Conservation (phyloP, 2,888 invertebrate genomes). For the Polydrusus cervinus region DNA sequence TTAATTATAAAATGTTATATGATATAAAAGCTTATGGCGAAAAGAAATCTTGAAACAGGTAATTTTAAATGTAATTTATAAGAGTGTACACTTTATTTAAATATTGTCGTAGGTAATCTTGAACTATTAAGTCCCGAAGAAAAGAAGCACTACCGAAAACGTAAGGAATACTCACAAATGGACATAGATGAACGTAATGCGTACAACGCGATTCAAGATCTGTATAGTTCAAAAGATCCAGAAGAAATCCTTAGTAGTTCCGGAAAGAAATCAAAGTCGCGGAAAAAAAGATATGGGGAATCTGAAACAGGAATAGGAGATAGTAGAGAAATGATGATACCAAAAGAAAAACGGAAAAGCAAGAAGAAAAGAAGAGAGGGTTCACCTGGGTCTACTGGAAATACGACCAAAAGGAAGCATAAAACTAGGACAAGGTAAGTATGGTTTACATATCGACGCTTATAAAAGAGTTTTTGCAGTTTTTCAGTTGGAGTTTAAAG, state of each 20-base stretch:
- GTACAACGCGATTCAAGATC: conserved; percentile 69
- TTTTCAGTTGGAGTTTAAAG: too few species aligned
- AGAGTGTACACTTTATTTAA: too few species aligned
- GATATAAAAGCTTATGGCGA: too few species aligned
- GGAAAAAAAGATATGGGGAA: conserved; percentile 67
- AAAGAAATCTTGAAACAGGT: too few species aligned
- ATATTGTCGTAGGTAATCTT: conserved; percentile 62
- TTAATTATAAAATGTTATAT: too few species aligned
- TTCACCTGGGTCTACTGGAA: conserved; percentile 58
- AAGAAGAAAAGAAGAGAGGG: conserved; percentile 69
- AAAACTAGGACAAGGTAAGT: conserved; percentile 52
- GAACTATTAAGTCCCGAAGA: conserved; percentile 71
- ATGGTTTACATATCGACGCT: neutral
- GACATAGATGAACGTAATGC: conserved; percentile 69
- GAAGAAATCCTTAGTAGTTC: conserved; percentile 66
- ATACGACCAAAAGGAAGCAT: conserved; percentile 66
- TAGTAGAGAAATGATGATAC: conserved; percentile 71
- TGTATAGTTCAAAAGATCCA: conserved; percentile 64
- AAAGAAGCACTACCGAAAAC: conserved; percentile 67
- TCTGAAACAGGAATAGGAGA: conserved; percentile 65
- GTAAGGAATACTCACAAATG: conserved; percentile 67
- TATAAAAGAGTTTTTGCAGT: too few species aligned
- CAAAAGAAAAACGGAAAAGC: conserved; percentile 69
- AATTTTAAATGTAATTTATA: too few species aligned
- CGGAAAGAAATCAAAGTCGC: conserved; percentile 68